Percentiles rank a stretch among this genome's conserved stretches.
phyloP scores from a whole-genome alignment of 2,113 vertebrate species.

The Myotis yumanensis region DNA sequence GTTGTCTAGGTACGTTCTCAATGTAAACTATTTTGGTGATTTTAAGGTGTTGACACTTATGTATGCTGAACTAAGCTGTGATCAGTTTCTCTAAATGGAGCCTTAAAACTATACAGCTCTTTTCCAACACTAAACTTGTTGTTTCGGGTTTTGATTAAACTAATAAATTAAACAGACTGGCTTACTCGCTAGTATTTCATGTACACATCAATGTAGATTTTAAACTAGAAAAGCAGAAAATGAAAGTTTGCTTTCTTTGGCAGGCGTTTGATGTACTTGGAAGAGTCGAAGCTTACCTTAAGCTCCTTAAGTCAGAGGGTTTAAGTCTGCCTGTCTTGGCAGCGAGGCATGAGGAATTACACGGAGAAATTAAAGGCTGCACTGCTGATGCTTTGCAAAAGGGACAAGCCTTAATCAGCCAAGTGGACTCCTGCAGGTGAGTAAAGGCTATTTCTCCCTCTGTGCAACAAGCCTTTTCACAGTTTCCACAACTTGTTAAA shows the following conservation, averaged over 20 bases:
- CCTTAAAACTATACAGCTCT: not conserved
- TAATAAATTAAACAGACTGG: constrained; percentile 4
- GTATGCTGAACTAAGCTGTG: not conserved
- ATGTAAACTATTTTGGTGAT: not conserved
- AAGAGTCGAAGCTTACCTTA: constrained; percentile 84
- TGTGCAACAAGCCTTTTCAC: constrained; percentile 17
- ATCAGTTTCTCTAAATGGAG: constrained; percentile 24
- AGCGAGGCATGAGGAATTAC: constrained; percentile 83
- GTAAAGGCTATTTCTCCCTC: constrained; percentile 54
- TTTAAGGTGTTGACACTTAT: constrained; percentile 20
- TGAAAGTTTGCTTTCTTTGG: constrained; percentile 66
- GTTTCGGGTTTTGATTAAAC: constrained; percentile 40
- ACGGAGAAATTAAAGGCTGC: constrained; percentile 82
- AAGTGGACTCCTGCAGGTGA: constrained; percentile 85
- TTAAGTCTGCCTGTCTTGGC: constrained; percentile 81
- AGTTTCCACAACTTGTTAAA: constrained; percentile 36
- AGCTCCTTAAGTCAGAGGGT: constrained; percentile 82
- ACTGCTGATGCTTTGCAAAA: constrained; percentile 84
- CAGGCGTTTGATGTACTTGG: constrained; percentile 88
- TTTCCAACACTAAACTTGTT: constrained; percentile 45
- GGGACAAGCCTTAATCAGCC: constrained; percentile 85
- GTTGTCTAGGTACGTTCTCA: not conserved
- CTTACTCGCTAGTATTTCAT: constrained; percentile 40
- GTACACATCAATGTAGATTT: constrained; percentile 43
- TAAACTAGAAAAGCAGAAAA: constrained; percentile 70